Percentiles rank a stretch among this genome's conserved stretches.
phyloP scores from a whole-genome alignment of 2,113 vertebrate genomes.

The Etheostoma spectabile region DNA sequence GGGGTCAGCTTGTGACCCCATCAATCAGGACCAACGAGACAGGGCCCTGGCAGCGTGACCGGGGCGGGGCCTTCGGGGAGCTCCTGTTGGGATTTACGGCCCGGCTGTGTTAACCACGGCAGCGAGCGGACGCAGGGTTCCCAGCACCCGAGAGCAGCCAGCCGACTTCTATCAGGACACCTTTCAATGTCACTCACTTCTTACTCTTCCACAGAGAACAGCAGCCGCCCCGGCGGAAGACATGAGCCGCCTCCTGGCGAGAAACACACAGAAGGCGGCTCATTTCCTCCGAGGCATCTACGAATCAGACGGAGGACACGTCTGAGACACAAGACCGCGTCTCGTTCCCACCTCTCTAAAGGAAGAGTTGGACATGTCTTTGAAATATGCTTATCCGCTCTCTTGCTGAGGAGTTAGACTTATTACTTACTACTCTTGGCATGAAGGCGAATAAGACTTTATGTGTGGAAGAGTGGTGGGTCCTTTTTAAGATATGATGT shows the following conservation, averaged over 20 bases:
- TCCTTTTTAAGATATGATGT: neutral
- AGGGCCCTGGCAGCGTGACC: slow-evolving; percentile 50
- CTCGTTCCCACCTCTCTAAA: neutral
- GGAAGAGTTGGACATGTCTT: neutral
- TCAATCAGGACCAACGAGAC: slow-evolving; percentile 65
- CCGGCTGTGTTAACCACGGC: neutral
- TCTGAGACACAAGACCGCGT: neutral
- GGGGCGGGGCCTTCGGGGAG: slow-evolving; percentile 9
- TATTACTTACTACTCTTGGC: too few species aligned
- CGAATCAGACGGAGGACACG: slow-evolving; percentile 13
- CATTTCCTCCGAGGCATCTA: slow-evolving; percentile 34
- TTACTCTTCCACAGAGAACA: neutral
- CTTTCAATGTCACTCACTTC: neutral
- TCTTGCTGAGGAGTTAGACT: neutral
- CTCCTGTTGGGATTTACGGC: slow-evolving; percentile 51
- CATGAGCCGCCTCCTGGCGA: neutral
- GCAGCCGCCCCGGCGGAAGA: slow-evolving; percentile 22
- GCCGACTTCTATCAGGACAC: neutral
- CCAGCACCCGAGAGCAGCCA: neutral
- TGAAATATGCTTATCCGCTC: neutral
- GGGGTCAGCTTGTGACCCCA: slow-evolving; percentile 60
- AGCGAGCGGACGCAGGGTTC: neutral
- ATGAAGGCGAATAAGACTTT: too few species aligned
- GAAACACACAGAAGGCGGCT: slow-evolving; percentile 16
- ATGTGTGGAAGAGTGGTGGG: too few species aligned